These are phyloP conservation scores for Masnerella sp. DNA, from an alignment of 2,888 invertebrate species.

Conservation along the genomic window DNA sequence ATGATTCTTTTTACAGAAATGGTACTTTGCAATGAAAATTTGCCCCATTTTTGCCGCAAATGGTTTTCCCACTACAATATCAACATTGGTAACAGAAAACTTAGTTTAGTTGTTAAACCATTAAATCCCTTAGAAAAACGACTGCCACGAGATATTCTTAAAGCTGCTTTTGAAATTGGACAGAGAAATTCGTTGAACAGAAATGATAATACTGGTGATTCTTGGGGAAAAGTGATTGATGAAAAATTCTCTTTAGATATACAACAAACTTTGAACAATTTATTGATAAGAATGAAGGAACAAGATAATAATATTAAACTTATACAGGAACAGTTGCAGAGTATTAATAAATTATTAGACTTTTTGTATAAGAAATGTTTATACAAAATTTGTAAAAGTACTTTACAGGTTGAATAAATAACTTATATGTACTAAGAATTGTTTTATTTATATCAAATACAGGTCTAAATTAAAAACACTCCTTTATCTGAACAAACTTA, in stretches of 20 bases:
- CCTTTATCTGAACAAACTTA: too few relatives aligned
- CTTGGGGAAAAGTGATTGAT: conserved; percentile 62
- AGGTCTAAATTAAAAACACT: too few relatives aligned
- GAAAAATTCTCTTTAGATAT: conserved; percentile 62
- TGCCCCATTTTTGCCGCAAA: conserved; percentile 75
- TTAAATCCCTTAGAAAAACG: conserved; percentile 78
- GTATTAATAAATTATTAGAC: conserved; percentile 70
- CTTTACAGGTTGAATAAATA: too few relatives aligned
- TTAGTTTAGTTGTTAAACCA: conserved; percentile 77
- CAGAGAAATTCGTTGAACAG: conserved; percentile 71
- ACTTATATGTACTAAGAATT: too few relatives aligned
- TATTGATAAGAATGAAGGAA: conserved; percentile 66
- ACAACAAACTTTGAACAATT: conserved; percentile 65
- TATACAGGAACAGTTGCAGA: conserved; percentile 69
- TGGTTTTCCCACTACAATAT: conserved; percentile 77
- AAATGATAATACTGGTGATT: conserved; percentile 63
- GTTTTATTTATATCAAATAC: too few relatives aligned
- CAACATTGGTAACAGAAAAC: conserved; percentile 76
- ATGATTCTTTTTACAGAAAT: conserved; percentile 78
- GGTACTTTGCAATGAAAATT: conserved; percentile 76
- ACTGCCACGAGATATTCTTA: conserved; percentile 77
- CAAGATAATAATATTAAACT: conserved; percentile 69
- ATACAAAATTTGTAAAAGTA: conserved; percentile 28
- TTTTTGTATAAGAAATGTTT: conserved; percentile 64
- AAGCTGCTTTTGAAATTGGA: conserved; percentile 78